Base-by-base conservation (phyloP, 2,888 invertebrate species). In the Acanthococcus lagerstroemiae region DNA sequence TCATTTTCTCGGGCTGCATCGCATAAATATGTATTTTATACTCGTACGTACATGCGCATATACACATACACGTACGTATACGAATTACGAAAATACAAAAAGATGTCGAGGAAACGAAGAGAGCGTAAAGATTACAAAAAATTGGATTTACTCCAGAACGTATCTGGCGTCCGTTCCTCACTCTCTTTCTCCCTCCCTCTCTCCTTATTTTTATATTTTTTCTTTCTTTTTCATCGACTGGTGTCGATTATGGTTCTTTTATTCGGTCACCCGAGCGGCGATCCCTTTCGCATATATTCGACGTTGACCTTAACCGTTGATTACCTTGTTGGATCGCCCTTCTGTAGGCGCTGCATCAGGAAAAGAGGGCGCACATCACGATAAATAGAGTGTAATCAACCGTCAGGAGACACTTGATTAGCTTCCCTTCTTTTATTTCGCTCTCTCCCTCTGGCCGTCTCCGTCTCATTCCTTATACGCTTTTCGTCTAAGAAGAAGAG, bases 331-430 rank as follows among this genome's bases (percentile, higher is more conserved):
- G 50, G 21, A 24, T 52, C 61, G 27, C 61, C 21, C 26, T 19
- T 19, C 30, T 26, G 25, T 48, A 27, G 26, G 27, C 44, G 57
- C 24, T 17, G 30, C 17, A 57, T 19, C 37, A 21, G 4, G 19
- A n/a, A 21, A 50, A 21, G 50, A 26, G 48, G 27, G 26, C 50
- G 61, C 21, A 50, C 65, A 44, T 65, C 37, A 55, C 69, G 66
- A 68, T 68, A 68, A 68, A 69, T 67, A 69, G 67, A 58, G 65
- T 69, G 68, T 68, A 68, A 68, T 69, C 69, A 69, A 67, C 54
- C 68, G 69, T 66, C 57, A 67, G 63, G 61, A 60, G 66, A 67
- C 67, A 67, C 68, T 69, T 67, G 67, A 67, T 68, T 69, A 67
- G 67, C 58, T 54, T 55, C 66, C 69, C 68, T 67, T 27, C 55